These are phyloP conservation scores for Gorsachius magnificus DNA, from an alignment of 2,797 vertebrate species.

Conservation along the genomic window DNA sequence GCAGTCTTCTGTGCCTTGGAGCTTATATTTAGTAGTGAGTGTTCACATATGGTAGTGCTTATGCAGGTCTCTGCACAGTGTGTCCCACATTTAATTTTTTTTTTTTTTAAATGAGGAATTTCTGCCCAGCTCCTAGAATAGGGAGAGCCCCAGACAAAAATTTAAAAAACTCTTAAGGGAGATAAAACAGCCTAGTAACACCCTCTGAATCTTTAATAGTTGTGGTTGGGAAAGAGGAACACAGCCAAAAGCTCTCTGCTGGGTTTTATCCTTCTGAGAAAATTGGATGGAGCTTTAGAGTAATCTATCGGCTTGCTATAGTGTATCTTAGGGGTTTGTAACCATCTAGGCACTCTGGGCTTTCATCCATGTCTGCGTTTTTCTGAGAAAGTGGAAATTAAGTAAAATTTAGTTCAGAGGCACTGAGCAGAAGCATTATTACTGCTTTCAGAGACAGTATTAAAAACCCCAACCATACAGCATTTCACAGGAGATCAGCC, in stretches of 20 bases:
- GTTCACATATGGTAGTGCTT: not conserved
- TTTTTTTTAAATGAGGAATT: not conserved
- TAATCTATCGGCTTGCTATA: not conserved
- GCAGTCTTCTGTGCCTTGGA: not conserved
- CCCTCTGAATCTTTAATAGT: not conserved
- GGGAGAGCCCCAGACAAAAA: not conserved
- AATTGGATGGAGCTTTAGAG: not conserved
- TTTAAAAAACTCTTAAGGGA: not conserved
- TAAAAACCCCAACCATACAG: accelerated
- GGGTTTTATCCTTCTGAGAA: not conserved
- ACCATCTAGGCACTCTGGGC: not conserved
- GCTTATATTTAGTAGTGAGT: not conserved
- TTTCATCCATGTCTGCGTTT: not conserved
- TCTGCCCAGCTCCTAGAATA: not conserved
- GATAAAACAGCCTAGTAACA: not conserved
- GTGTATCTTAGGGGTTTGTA: not conserved
- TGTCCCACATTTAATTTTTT: not conserved
- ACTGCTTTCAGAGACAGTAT: not conserved
- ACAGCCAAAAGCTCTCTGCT: not conserved
- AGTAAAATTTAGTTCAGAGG: not conserved
- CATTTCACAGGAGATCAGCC: not conserved
- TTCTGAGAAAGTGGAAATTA: not conserved
- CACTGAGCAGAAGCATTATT: not conserved
- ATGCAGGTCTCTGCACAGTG: not conserved
- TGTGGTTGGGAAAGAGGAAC: not conserved